Evolutionary conservation across 2,113 vertebrate genomes (phyloP).

Genomic region (Collichthys lucidus): DNA sequence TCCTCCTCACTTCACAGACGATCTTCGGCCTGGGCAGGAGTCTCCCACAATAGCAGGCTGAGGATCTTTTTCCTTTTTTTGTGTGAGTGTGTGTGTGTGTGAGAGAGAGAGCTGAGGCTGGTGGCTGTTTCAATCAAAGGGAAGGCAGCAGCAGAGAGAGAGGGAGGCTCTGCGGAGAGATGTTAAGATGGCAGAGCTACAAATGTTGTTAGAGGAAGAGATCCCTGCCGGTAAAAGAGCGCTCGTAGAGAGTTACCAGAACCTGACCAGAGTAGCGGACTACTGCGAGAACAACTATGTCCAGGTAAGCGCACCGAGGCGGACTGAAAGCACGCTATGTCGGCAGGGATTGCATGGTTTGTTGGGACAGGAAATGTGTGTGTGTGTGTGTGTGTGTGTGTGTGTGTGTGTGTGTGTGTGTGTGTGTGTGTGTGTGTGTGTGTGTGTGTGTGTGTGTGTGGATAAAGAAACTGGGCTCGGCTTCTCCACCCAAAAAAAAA

Average conservation of each 20-base stretch:
- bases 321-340: not conserved
- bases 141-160: slow-evolving; percentile 70
- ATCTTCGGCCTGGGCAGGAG: slow-evolving; percentile 76
- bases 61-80: slow-evolving; percentile 60
- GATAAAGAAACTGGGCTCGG: slow-evolving; percentile 59
- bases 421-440: too few species aligned
- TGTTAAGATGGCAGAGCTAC: slow-evolving; percentile 99
- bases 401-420: too few species aligned
- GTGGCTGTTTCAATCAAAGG: slow-evolving; percentile 84
- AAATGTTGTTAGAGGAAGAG: slow-evolving; percentile 99
- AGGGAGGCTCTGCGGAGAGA: slow-evolving; percentile 89
- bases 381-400: too few species aligned
- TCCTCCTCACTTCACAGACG: fast-evolving
- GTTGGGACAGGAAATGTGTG: slow-evolving; percentile 78
- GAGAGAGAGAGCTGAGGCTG: slow-evolving; percentile 56
- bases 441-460: too few species aligned
- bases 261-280: slow-evolving; percentile 97
- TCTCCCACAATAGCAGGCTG: slow-evolving; percentile 90
- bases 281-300: slow-evolving; percentile 99
- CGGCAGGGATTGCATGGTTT: slow-evolving; percentile 50
- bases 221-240: slow-evolving; percentile 97
- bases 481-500: slow-evolving; percentile 8
- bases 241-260: slow-evolving; percentile 96
- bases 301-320: slow-evolving; percentile 85
- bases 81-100: not conserved